Conservation (phyloP, 2,797 vertebrate species). For the Ara ararauna region DNA sequence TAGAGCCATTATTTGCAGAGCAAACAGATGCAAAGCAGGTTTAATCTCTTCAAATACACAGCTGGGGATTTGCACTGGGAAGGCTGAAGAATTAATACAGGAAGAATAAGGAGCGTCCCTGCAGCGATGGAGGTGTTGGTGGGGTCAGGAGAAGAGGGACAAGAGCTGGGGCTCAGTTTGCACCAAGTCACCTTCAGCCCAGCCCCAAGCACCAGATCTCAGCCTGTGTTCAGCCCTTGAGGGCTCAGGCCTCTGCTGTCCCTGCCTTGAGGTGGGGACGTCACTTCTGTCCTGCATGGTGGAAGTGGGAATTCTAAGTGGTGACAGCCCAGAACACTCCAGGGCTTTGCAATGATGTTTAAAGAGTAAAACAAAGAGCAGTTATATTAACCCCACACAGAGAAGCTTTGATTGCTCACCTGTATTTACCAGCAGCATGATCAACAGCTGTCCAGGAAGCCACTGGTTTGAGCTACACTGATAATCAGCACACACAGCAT, state of each 20-base stretch:
- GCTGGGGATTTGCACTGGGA: not conserved
- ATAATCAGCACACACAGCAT: too few relatives aligned
- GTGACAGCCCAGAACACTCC: not conserved
- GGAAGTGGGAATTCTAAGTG: not conserved
- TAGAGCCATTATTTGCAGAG: not conserved
- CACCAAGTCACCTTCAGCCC: not conserved
- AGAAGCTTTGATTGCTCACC: not conserved
- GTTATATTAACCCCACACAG: not conserved
- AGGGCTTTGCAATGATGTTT: not conserved
- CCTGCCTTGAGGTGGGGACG: not conserved
- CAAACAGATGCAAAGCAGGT: constrained; percentile 39
- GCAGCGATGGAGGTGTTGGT: not conserved
- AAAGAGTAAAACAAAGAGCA: not conserved
- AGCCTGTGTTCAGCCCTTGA: not conserved
- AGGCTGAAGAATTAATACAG: not conserved
- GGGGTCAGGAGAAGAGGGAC: not conserved
- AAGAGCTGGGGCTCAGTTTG: not conserved
- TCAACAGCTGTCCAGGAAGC: not conserved
- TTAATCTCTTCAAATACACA: constrained; percentile 28
- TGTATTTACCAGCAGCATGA: rapidly evolving
- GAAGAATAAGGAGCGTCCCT: not conserved
- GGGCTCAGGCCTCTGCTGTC: not conserved
- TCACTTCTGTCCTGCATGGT: rapidly evolving
- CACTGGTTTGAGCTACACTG: not conserved
- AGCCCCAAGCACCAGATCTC: not conserved